Base-by-base conservation (phyloP, 2,797 vertebrate species). In the Rhynchotus rufescens region DNA sequence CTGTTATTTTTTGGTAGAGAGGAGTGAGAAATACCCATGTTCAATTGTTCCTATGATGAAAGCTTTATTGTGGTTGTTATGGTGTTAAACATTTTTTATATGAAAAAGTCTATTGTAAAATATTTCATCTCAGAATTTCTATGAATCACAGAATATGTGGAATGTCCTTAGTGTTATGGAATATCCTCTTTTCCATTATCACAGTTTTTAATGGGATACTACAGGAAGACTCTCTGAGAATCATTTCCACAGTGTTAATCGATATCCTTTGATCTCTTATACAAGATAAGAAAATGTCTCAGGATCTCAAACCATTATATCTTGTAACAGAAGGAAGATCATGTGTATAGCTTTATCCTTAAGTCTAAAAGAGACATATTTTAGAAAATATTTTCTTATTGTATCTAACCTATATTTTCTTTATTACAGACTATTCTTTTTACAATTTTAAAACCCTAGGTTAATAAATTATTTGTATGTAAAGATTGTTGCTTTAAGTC, bases 1-100 rank as follows among this genome's bases (percentile, higher is more conserved):
- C 4, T 36, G 11, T 0, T 20, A 4, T 36, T 15, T 0, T 30
- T 45, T 9, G 21, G 12, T 10, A 30, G 14, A 19, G 8, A 9
- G 51, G 49, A 7, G 25, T 26, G 51, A 47, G 7, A 14, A 74
- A 40, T 57, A 9, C 3, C 23, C 6, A 28, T 13, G 25, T 19
- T 10, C 8, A 25, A 34, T 66, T 71, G 49, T 51, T 51, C 49
- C 10, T 51, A 14, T 26, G 51, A 52, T 52, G 51, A 52, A 52
- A 52, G 51, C 51, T 52, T 26, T 25, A 36, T 36, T 36, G 36
- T 36, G 9, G 36, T 52, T 26, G 51, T 26, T 52, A 52, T 52
- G 25, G 9, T 36, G 36, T 36, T 36, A 36, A 36, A 36, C 36
- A 36, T 36, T 52, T 52, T 52, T 26, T 52, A 52, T 52, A 26